phyloP scores from a whole-genome alignment of 2,888 invertebrate genomes.

The Sabatieria punctata region DNA sequence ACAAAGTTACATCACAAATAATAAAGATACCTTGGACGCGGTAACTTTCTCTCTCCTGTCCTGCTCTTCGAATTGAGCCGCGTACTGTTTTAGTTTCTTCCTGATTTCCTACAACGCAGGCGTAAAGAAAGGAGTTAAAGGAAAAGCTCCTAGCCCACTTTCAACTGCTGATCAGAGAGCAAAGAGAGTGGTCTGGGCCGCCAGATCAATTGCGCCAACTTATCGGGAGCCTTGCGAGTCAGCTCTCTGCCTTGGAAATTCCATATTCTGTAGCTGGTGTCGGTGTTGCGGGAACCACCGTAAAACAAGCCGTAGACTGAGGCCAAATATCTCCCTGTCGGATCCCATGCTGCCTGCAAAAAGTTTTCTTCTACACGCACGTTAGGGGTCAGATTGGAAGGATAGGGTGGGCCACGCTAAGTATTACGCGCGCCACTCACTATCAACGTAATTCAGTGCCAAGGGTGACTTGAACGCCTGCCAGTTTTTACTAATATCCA shows the following conservation, averaged over 20 bases:
- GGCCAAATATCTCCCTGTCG: constrained; percentile 88
- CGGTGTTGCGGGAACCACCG: constrained; percentile 35
- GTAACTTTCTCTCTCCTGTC: constrained; percentile 41
- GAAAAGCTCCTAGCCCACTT: constrained; percentile 21
- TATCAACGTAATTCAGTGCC: no score
- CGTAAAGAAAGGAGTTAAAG: not conserved
- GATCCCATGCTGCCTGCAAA: constrained; percentile 67
- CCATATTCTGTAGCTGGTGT: constrained; percentile 84
- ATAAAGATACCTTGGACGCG: constrained; percentile 21
- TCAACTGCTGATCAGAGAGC: constrained; percentile 59
- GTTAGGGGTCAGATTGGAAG: no score
- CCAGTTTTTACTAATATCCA: no score
- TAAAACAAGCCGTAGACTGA: constrained; percentile 88
- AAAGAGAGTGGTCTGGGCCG: constrained; percentile 76
- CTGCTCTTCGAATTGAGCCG: constrained; percentile 83
- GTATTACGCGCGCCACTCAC: no score
- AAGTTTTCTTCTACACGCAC: no score
- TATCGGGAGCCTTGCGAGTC: constrained; percentile 66
- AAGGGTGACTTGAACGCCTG: no score
- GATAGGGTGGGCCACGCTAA: no score
- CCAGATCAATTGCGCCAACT: constrained; percentile 87
- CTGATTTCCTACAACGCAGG: constrained; percentile 36
- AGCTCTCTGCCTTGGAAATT: constrained; percentile 74
- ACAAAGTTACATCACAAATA: not conserved
- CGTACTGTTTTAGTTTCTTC: constrained; percentile 93